Base-by-base conservation (phyloP, 2,113 vertebrate species). In the Chelonoidis abingdonii region DNA sequence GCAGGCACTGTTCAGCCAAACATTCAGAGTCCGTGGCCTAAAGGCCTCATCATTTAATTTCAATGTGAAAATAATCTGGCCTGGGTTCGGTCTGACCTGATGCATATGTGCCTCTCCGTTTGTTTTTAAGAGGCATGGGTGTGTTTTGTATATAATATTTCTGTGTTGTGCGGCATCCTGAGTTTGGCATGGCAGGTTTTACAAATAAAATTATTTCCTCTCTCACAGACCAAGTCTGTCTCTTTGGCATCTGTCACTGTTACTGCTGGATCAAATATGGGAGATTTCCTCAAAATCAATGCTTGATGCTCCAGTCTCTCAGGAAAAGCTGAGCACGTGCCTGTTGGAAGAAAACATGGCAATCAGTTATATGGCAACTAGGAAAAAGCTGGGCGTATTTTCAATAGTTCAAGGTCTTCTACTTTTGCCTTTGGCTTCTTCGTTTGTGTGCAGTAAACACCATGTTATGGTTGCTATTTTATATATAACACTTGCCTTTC, bases 391-490 rank as follows among this genome's bases (percentile, higher is more conserved):
- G 11, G 76, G 25, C 0, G 0, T 1, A 84, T 89, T 65, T 82
- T 19, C 38, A 83, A 50, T 25, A 87, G 16, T 89, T 93, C 84
- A 95, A 92, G 90, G 78, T 93, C 62, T 89, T 80, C 12, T 35
- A 5, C 2, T 89, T 86, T 86, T 78, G 5, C 41, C 79, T 84
- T 44, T 5, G 24, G 27, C 49, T 21, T 22, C 0, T 0, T 22
- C 22, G 0, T 95, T 94, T 93, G 57, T 2, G 3, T 31, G 65
- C 53, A 82, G 50, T 17, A 94, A 96, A 89, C 13, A 89, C 1
- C 92, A 41, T 87, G 79, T 95, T 89, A 6, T 25, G 86, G 10
- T 88, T 87, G 4, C 44, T 78, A 81, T 90, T 96, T 96, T 93
- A n/a, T 82, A 69, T 94, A 8, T 17, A 96, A 54, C 25, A 95